Evolutionary conservation across 2,888 invertebrate genomes (phyloP).

Genomic region (Tinea trinotella): DNA sequence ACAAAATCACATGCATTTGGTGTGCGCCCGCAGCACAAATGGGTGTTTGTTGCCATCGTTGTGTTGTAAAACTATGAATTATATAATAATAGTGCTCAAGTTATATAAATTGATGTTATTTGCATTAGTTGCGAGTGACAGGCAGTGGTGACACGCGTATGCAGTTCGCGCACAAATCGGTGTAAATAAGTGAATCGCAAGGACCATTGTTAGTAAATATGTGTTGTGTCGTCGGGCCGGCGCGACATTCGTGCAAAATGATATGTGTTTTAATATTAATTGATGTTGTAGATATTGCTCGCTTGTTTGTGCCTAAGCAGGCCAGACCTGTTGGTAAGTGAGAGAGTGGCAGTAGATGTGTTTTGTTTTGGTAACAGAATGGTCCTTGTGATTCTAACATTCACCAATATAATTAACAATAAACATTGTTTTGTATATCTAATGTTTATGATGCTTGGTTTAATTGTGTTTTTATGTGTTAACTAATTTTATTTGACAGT

Average conservation of each 20-base stretch:
- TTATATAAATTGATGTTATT: conserved; percentile 13
- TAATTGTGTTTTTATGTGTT: neutral
- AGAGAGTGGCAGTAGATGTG: conserved; percentile 53
- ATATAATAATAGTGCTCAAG: conserved; percentile 43
- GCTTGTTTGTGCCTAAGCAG: conserved; percentile 82
- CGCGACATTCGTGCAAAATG: conserved; percentile 61
- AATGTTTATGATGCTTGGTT: neutral
- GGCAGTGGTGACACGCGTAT: conserved; percentile 31
- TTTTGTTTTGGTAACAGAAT: conserved; percentile 58
- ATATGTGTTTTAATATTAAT: conserved; percentile 63
- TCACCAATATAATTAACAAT: neutral
- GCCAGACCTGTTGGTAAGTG: conserved; percentile 82
- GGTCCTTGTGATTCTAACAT: conserved; percentile 72
- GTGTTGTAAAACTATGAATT: conserved; percentile 47
- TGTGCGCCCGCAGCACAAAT: conserved; percentile 46
- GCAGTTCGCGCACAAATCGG: conserved; percentile 64
- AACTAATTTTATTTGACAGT: neutral
- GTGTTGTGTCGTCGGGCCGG: conserved; percentile 53
- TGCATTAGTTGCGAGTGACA: neutral
- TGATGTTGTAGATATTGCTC: conserved; percentile 81
- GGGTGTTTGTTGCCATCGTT: conserved; percentile 47
- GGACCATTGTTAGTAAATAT: conserved; percentile 60
- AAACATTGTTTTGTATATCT: neutral
- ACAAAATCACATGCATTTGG: conserved; percentile 65
- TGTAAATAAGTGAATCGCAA: conserved; percentile 64